These are phyloP conservation scores for Stenchaetothrips biformis DNA, from an alignment of 2,888 invertebrate species.

Conservation along the genomic window DNA sequence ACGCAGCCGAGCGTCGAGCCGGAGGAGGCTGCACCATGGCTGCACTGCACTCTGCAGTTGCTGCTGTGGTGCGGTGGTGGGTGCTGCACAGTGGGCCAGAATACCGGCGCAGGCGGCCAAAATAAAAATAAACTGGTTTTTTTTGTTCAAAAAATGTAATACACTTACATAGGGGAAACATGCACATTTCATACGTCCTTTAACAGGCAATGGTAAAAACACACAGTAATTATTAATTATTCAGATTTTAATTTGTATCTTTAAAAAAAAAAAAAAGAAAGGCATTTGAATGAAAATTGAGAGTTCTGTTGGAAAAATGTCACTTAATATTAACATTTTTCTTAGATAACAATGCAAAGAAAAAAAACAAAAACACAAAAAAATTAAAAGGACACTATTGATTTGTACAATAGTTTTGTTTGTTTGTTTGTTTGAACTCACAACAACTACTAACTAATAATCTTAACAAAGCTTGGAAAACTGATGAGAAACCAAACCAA, in stretches of 20 bases:
- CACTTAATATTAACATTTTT: too few relatives aligned
- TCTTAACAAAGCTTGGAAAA: neutral
- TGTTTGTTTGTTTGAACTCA: neutral
- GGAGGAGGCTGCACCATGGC: too few relatives aligned
- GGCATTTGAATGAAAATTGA: neutral
- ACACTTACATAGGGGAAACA: neutral
- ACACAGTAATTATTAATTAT: too few relatives aligned
- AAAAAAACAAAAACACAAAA: neutral
- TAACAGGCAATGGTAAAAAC: neutral
- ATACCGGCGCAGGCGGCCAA: too few relatives aligned
- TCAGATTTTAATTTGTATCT: too few relatives aligned
- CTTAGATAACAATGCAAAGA: neutral
- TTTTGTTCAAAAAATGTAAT: too few relatives aligned
- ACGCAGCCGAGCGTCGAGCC: neutral
- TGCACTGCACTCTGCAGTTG: too few relatives aligned
- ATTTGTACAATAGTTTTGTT: neutral
- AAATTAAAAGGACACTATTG: neutral
- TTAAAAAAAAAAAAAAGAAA: too few relatives aligned
- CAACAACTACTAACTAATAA: neutral
- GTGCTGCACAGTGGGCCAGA: too few relatives aligned
- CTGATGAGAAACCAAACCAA: neutral
- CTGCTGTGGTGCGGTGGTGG: too few relatives aligned
- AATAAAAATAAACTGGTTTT: too few relatives aligned
- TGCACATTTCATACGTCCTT: neutral
- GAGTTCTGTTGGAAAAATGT: too few relatives aligned